phyloP scores from a whole-genome alignment of 2,113 vertebrate species.

The Aptenodytes patagonicus region DNA sequence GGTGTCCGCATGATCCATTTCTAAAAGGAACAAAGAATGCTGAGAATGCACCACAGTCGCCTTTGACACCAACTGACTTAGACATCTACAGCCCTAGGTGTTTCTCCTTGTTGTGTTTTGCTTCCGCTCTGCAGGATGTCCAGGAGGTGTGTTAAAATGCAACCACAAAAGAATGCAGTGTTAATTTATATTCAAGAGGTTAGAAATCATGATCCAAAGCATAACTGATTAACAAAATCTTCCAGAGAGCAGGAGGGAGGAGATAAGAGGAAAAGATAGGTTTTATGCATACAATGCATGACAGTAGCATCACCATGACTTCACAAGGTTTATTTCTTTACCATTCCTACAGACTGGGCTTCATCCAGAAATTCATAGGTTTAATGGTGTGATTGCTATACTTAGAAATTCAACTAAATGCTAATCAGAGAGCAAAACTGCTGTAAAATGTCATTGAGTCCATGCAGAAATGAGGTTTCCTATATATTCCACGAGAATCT shows the following conservation, averaged over 20 bases:
- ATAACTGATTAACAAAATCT: background rate
- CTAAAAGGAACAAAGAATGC: background rate
- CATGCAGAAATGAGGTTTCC: background rate
- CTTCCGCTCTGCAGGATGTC: background rate
- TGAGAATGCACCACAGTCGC: background rate
- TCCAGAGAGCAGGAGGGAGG: background rate
- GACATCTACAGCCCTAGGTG: background rate
- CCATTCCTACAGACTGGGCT: background rate
- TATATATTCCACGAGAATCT: background rate
- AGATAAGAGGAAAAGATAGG: background rate
- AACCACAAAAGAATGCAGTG: background rate
- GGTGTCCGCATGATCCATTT: background rate
- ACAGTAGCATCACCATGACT: background rate
- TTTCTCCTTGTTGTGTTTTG: background rate
- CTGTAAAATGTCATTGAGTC: background rate
- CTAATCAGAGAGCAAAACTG: background rate
- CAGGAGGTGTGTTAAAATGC: background rate
- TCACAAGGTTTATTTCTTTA: background rate
- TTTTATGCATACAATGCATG: background rate
- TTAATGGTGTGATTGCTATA: background rate
- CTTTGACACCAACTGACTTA: background rate
- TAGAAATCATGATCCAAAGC: background rate
- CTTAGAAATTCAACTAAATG: background rate
- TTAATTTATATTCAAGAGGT: background rate
- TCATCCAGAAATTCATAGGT: background rate